Percentiles rank a stretch among this genome's conserved stretches.
These are phyloP conservation scores for Ophion slaviceki DNA, from an alignment of 2,888 invertebrate genomes.

Conservation along the genomic window DNA sequence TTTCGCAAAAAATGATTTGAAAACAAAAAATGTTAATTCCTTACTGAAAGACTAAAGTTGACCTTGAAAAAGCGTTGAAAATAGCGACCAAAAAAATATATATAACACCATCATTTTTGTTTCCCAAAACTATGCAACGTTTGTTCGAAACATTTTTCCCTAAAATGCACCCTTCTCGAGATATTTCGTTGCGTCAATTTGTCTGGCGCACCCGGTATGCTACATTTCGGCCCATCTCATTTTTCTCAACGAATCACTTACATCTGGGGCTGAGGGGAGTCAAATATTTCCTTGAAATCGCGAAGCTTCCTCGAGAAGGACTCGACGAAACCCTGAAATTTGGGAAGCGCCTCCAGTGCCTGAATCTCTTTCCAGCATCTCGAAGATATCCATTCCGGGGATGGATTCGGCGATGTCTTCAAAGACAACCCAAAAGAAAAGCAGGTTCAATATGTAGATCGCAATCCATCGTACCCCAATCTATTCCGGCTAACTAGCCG, in stretches of 20 bases:
- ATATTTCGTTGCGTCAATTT: too few relatives aligned
- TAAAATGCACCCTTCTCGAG: too few relatives aligned
- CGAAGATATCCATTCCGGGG: constrained; percentile 91
- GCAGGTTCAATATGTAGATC: not conserved
- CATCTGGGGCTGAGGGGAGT: constrained; percentile 88
- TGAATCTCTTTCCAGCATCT: constrained; percentile 93
- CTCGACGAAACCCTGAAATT: constrained; percentile 86
- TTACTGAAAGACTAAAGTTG: too few relatives aligned
- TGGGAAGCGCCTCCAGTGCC: constrained; percentile 88
- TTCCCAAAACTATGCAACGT: too few relatives aligned
- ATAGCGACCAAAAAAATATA: too few relatives aligned
- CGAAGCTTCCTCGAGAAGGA: constrained; percentile 85
- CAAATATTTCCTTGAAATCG: constrained; percentile 88
- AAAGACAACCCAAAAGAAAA: not conserved
- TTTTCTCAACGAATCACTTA: constrained; percentile 73
- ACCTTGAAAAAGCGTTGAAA: too few relatives aligned
- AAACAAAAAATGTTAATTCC: too few relatives aligned
- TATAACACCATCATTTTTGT: too few relatives aligned
- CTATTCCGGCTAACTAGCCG: not conserved
- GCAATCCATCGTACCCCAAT: not conserved
- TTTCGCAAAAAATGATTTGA: too few relatives aligned
- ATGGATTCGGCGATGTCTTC: constrained; percentile 88
- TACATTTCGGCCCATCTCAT: too few relatives aligned
- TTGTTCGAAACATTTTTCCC: too few relatives aligned
- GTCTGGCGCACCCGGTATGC: too few relatives aligned